These are phyloP conservation scores for Echinometra lucunter DNA, from an alignment of 53 echinoderm and acorn worm species.

Conservation along the genomic window DNA sequence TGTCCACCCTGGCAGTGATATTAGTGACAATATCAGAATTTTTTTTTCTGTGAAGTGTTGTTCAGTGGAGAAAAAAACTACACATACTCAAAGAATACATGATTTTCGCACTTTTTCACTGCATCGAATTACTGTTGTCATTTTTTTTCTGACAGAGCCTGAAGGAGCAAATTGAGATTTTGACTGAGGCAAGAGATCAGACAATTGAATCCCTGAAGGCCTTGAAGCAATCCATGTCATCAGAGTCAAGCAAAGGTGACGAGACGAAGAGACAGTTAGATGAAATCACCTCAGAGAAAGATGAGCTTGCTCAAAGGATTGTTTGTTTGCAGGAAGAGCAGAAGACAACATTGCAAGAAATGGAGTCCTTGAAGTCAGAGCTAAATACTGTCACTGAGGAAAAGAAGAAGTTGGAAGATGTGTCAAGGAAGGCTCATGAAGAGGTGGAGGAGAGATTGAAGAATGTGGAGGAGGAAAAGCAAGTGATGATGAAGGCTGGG, in stretches of 20 bases:
- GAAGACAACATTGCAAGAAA: slow-evolving; percentile 48
- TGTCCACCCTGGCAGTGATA: not conserved
- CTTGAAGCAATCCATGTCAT: slow-evolving; percentile 77
- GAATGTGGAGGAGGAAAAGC: slow-evolving; percentile 39
- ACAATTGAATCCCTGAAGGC: slow-evolving; percentile 84
- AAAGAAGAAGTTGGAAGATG: slow-evolving; percentile 62
- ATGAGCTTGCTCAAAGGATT: slow-evolving; percentile 63
- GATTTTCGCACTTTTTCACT: too few species aligned
- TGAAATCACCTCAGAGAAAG: slow-evolving; percentile 70
- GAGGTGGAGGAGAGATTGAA: slow-evolving; percentile 38
- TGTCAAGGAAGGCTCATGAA: slow-evolving; percentile 11
- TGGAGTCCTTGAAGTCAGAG: slow-evolving; percentile 69
- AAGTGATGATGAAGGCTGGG: slow-evolving; percentile 26
- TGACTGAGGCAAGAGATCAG: slow-evolving; percentile 92
- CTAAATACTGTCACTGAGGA: slow-evolving; percentile 70
- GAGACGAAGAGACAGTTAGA: slow-evolving; percentile 71
- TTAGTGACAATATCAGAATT: not conserved
- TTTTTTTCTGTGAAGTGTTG: not conserved
- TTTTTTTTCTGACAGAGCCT: slow-evolving; percentile 73
- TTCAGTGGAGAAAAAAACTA: not conserved
- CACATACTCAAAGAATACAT: not conserved
- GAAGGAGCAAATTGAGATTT: slow-evolving; percentile 81
- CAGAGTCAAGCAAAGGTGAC: slow-evolving; percentile 65
- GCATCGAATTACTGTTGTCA: not conserved
- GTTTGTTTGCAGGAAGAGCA: slow-evolving; percentile 62